Evolutionary conservation across 1,140 invertebrate genomes (phyloP).

Genomic region (Heterodera carotae): DNA sequence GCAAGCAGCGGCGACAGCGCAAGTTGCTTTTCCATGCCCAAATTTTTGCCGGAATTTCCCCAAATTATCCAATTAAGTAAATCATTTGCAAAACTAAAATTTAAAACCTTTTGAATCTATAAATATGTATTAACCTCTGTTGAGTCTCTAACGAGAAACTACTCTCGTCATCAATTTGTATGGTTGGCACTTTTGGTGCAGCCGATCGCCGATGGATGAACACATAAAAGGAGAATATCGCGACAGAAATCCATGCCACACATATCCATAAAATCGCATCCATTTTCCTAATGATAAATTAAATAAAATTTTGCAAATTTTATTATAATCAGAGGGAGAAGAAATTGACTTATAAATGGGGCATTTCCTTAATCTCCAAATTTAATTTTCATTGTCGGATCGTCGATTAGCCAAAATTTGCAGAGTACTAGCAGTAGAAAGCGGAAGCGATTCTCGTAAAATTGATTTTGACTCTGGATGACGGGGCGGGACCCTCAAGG

Average conservation of each 20-base stretch:
- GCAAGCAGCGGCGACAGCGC: background rate
- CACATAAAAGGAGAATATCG: constrained; percentile 17
- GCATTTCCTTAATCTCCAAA: too few relatives aligned
- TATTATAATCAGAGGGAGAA: constrained; percentile 3
- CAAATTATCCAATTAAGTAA: constrained; percentile 4
- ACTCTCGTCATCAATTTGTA: constrained; percentile 5
- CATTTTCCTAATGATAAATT: background rate
- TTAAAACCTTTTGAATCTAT: background rate
- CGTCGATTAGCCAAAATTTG: too few relatives aligned
- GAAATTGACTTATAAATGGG: too few relatives aligned
- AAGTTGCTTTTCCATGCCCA: background rate
- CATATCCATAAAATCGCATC: constrained; percentile 16
- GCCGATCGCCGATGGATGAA: background rate
- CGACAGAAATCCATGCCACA: constrained; percentile 14
- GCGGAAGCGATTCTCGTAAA: too few relatives aligned
- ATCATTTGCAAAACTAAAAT: constrained; percentile 18
- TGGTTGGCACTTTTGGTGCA: background rate
- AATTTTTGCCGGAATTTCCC: background rate
- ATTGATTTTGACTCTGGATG: too few relatives aligned
- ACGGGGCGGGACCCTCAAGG: too few relatives aligned
- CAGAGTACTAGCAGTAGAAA: too few relatives aligned
- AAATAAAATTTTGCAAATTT: constrained; percentile 14
- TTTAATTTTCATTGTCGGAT: too few relatives aligned
- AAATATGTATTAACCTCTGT: constrained; percentile 18
- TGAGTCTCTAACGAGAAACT: background rate